Conservation (phyloP, 2,888 invertebrate species). For the Apodemia duryi region DNA sequence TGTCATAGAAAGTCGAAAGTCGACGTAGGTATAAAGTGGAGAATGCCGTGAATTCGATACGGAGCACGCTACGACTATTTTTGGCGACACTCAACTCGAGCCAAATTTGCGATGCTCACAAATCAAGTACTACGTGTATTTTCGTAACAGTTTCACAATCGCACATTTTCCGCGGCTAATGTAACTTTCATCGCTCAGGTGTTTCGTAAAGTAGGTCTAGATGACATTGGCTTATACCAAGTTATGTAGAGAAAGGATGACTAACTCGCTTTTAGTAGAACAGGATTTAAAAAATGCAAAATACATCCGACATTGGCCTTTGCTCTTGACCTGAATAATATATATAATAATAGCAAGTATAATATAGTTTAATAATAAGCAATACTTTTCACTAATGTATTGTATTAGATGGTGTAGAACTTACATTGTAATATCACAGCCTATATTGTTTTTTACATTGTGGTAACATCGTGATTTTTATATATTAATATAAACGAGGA, state of each 20-base stretch:
- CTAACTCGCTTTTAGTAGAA: constrained; percentile 30
- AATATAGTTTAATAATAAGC: no score
- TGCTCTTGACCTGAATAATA: constrained; percentile 43
- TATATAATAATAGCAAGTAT: neutral
- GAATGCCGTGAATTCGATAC: constrained; percentile 75
- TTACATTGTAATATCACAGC: no score
- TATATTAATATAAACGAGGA: no score
- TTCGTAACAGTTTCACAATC: constrained; percentile 73
- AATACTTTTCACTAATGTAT: no score
- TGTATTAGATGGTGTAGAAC: no score
- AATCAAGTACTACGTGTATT: constrained; percentile 70
- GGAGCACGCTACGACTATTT: constrained; percentile 63
- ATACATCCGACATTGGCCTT: constrained; percentile 70
- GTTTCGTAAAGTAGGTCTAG: constrained; percentile 23
- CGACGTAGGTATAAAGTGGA: constrained; percentile 22
- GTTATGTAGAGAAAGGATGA: constrained; percentile 20
- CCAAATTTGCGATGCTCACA: constrained; percentile 77
- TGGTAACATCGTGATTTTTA: no score
- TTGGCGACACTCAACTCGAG: constrained; percentile 59
- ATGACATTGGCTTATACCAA: constrained; percentile 27
- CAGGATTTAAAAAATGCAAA: constrained; percentile 38
- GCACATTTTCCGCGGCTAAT: constrained; percentile 41
- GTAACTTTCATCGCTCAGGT: constrained; percentile 32
- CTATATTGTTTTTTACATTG: no score
- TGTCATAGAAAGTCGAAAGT: neutral